Evolutionary conservation across 2,797 vertebrate species (phyloP).

Genomic region (Parauchenoglanis punctatus): DNA sequence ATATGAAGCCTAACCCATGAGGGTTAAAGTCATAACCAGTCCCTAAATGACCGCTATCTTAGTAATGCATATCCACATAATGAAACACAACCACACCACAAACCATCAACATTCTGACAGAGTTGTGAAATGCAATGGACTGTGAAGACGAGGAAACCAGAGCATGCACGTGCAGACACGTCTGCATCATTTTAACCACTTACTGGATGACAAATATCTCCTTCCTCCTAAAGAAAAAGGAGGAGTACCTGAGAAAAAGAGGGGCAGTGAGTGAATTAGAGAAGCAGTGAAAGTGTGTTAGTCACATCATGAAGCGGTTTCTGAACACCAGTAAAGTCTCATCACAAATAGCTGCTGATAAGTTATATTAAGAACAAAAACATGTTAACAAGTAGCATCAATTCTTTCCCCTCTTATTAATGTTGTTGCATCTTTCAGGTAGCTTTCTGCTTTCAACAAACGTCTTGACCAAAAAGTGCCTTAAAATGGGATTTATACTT

Average conservation of each 20-base stretch:
- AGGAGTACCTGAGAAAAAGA: conserved; percentile 93
- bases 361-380: background rate
- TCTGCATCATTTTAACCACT: conserved; percentile 74
- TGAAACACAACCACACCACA: background rate
- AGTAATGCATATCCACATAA: background rate
- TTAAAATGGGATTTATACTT: background rate
- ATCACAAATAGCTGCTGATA: background rate
- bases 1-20: background rate
- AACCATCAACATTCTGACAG: background rate
- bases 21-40: background rate
- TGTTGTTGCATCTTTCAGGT: background rate
- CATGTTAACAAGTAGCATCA: background rate
- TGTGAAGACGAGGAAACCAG: conserved; percentile 41
- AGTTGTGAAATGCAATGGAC: background rate
- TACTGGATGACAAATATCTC: conserved; percentile 99
- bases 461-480: background rate
- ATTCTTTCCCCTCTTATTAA: background rate
- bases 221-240: conserved; percentile 99
- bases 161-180: conserved; percentile 58
- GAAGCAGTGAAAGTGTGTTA: conserved; percentile 55
- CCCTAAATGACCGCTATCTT: background rate
- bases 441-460: background rate
- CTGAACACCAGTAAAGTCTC: background rate
- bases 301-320: conserved; percentile 52
- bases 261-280: conserved; percentile 58